A percentile compares a stretch with the other conserved stretches of the same genome.
phyloP scores from a whole-genome alignment of 2,888 invertebrate genomes.

The Nymphalis c-album region DNA sequence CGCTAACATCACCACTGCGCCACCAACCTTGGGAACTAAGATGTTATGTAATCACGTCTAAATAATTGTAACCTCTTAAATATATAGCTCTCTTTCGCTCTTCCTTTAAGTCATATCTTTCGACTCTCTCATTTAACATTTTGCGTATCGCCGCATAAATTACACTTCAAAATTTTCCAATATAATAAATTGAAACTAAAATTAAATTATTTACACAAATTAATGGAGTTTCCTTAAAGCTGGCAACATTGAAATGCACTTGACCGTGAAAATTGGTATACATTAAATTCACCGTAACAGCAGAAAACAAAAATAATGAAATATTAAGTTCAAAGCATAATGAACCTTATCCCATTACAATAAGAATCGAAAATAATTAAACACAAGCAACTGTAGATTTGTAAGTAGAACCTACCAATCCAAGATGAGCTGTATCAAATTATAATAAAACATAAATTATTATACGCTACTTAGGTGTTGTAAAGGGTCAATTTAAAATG shows the following conservation, averaged over 20 bases:
- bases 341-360: constrained; percentile 2
- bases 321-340: constrained; percentile 28
- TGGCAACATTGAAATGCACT: constrained; percentile 63
- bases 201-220: background rate
- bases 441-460: background rate
- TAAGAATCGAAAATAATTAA: background rate
- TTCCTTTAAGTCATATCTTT: too few species aligned
- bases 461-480: background rate
- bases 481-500: constrained; percentile 33
- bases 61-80: too few species aligned
- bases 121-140: too few species aligned
- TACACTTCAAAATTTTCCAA: too few species aligned
- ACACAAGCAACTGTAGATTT: background rate
- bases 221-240: constrained; percentile 18
- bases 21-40: too few species aligned
- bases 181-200: too few species aligned
- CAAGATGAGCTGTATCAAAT: background rate
- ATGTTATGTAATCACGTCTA: too few species aligned
- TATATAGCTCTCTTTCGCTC: too few species aligned
- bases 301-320: constrained; percentile 30
- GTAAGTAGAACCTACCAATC: background rate
- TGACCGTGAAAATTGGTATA: constrained; percentile 77
- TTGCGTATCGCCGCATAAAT: too few species aligned
- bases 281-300: constrained; percentile 48
- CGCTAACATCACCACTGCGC: too few species aligned